Evolutionary conservation across 2,113 vertebrate species (phyloP).

Genomic region (Mionectes macconnelli): DNA sequence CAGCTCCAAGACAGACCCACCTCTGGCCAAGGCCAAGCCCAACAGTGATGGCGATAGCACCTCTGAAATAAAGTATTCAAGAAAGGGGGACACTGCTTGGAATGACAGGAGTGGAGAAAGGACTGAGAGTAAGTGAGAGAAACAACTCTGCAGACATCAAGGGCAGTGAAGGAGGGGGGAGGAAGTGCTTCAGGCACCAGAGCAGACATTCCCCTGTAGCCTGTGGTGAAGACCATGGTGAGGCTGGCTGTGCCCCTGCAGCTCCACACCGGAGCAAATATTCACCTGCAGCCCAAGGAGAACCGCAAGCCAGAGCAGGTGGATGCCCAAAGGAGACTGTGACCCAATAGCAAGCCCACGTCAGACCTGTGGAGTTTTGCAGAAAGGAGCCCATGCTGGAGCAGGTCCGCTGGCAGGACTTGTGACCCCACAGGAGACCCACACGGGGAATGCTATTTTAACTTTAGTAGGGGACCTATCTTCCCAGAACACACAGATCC

Average conservation of each 20-base stretch:
- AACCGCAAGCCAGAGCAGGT: background rate
- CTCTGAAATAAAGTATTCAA: background rate
- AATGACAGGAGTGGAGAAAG: background rate
- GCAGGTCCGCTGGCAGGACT: background rate
- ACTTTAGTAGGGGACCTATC: background rate
- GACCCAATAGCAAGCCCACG: background rate
- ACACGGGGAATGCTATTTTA: background rate
- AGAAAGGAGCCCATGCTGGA: background rate
- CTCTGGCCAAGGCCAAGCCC: background rate
- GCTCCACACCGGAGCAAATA: background rate
- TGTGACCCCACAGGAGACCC: background rate
- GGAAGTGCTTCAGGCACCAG: background rate
- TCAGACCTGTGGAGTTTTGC: too few relatives aligned
- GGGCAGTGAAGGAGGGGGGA: background rate
- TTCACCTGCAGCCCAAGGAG: background rate
- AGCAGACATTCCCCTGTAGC: background rate
- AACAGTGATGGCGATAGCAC: background rate
- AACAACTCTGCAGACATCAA: background rate
- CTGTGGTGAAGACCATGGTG: background rate
- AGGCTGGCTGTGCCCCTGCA: background rate
- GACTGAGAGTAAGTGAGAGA: accelerated
- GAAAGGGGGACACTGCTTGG: background rate
- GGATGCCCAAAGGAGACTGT: background rate
- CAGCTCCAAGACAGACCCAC: background rate
- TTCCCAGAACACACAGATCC: background rate